Evolutionary conservation across 2,113 vertebrate genomes (phyloP), one percentile per base, ranked within the genome.

Genomic region (Oryzias curvinotus): DNA sequence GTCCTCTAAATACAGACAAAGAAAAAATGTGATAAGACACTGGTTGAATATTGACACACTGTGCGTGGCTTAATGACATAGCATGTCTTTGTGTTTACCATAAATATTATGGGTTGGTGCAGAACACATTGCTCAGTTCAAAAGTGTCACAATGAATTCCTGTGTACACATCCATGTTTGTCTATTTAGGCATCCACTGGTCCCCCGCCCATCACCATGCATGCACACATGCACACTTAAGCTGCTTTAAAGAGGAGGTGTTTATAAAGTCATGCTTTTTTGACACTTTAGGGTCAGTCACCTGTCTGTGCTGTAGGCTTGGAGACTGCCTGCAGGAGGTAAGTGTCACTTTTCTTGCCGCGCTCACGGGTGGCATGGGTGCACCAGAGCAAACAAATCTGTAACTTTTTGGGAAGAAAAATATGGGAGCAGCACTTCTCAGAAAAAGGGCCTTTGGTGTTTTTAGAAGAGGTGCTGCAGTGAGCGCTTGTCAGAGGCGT

Each of bases 71-170:
- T 58, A 18, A 65, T 59, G 57, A 70, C 84, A 85, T 87, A 76
- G 80, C 76, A 71, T 76, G 74, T 57, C 63, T 16, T 7, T 79
- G 72, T 92, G 79, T 91, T 89, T 86, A 92, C 84, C 88, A 85
- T 91, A 88, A 93, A 93, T 92, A 93, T 91, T 92, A 80, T 89
- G 88, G 80, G 87, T 90, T 56, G 63, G 69, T 69, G 69, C 23
- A 57, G 72, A 86, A 83, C 63, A 71, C 53, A 59, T 60, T 45
- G 51, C 65, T 45, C 63, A 57, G 57, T 28, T 62, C 57, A 48
- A 70, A 57, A 64, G 69, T 53, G 56, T 57, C 58, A 71, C 1
- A n/a, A 48, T 19, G 58, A 63, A 62, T 75, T 59, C 26, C 30
- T 43, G 58, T 54, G 68, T 49, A 23, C 16, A 13, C 53, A 59